Evolutionary conservation across 1,140 invertebrate genomes (phyloP), one percentile per base, ranked within the genome.

Genomic region (Philopotamus ludificatus): DNA sequence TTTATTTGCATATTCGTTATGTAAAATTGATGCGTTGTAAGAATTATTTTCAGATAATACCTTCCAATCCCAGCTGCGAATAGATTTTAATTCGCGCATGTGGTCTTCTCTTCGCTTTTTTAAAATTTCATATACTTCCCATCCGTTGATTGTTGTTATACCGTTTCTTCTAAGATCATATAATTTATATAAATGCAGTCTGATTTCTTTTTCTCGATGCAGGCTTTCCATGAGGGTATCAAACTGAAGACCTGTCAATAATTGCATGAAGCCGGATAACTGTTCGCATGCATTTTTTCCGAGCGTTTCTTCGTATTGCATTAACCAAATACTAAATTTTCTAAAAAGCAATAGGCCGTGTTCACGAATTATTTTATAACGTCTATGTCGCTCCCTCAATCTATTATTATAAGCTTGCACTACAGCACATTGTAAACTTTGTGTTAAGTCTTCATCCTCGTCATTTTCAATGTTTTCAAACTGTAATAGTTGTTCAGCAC

Each of bases 261-360:
- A 83, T 69, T 90, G 89, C 84, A 89, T 87, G 65, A 92, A 89
- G 15, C 84, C 76, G 0, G 87, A 69, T 18, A 94, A 73, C 63
- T 83, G 83, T 63, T 91, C 89, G 54, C 82, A 79, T 21, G 79
- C 81, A 1, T 79, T 73, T 71, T 82, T 82, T 12, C 83, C 83
- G 44, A 92, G 74, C 2, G 84, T 88, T 1, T 74, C 72, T 70
- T 90, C 85, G 77, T 87, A 91, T 67, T 83, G 81, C 45, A 85
- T 84, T 39, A 87, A 70, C 79, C 83, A 87, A 3, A 81, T 79
- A 3, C 82, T 73, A 7, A 83, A 78, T 77, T 86, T 89, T 65
- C 85, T 85, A 7, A 86, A 77, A 70, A 89, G 84, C 39, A 95
- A 89, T 0, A 96, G 77, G 0, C 93, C 93, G 79, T 94, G 91